These are phyloP conservation scores for Lasioglossum malachurum DNA, from an alignment of 2,888 invertebrate genomes.

Conservation along the genomic window DNA sequence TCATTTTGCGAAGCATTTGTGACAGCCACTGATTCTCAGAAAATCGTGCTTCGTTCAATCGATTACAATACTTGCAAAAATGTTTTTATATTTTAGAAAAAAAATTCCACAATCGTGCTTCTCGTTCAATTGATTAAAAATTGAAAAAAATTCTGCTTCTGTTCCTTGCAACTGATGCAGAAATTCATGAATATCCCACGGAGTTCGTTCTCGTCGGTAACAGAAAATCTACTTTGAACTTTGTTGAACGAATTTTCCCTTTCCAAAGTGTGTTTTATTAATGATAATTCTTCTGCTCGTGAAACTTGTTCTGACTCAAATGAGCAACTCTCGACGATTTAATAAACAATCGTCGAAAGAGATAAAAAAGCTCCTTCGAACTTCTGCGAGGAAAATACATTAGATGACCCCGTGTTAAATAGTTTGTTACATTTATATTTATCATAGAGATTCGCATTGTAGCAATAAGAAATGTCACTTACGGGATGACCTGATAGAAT, in stretches of 20 bases:
- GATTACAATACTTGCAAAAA: neutral
- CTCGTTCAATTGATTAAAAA: too few species aligned
- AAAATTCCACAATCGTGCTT: too few species aligned
- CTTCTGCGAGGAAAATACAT: too few species aligned
- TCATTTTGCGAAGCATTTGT: neutral
- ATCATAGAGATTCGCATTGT: neutral
- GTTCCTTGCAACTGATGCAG: neutral
- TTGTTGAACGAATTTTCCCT: neutral
- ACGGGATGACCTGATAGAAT: conserved; percentile 19
- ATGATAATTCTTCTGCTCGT: neutral
- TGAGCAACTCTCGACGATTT: neutral
- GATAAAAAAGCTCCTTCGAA: neutral
- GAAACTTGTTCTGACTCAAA: neutral
- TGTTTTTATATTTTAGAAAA: neutral
- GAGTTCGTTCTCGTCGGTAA: neutral
- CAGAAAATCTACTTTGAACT: neutral
- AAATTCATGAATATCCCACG: neutral
- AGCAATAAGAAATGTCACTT: conserved; percentile 11
- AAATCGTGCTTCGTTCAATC: neutral
- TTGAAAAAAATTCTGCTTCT: neutral
- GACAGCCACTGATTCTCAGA: neutral
- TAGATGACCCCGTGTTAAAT: too few species aligned
- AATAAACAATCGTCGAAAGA: neutral
- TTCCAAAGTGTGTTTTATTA: neutral
- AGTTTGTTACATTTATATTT: neutral